phyloP scores from a whole-genome alignment of 2,797 vertebrate genomes.

The Phoxinus dragarum region DNA sequence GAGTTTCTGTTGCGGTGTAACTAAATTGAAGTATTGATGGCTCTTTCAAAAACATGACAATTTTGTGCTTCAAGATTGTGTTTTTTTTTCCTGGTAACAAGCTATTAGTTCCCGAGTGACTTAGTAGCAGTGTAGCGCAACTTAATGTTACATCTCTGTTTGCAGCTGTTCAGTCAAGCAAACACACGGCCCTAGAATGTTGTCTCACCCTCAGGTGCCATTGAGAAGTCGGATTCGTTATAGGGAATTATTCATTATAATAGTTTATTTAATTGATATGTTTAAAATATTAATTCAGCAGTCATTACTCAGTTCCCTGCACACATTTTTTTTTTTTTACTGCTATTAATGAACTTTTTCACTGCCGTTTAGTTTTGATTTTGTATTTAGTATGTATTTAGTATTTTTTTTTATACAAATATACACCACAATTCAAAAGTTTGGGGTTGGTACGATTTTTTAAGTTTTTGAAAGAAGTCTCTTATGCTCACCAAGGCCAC shows the following conservation, averaged over 20 bases:
- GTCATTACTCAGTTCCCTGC: background rate
- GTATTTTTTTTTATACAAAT: background rate
- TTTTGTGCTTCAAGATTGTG: background rate
- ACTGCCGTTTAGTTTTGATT: background rate
- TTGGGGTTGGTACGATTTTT: background rate
- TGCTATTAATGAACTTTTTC: background rate
- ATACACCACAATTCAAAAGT: background rate
- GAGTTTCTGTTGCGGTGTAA: conserved; percentile 54
- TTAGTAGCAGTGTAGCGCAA: background rate
- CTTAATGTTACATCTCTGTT: background rate
- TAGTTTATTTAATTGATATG: background rate
- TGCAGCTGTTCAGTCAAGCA: background rate
- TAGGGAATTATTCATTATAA: background rate
- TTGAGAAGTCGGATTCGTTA: background rate
- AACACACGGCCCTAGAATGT: background rate
- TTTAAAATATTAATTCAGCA: background rate
- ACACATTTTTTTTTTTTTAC: background rate
- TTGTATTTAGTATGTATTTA: background rate
- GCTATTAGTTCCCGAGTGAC: background rate
- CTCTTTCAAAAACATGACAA: background rate
- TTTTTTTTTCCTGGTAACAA: background rate
- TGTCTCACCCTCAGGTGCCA: background rate
- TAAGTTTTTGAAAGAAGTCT: background rate
- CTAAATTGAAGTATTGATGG: background rate
- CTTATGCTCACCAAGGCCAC: background rate